Conservation (phyloP, 2,888 invertebrate genomes). For the Euplagia quadripunctaria region DNA sequence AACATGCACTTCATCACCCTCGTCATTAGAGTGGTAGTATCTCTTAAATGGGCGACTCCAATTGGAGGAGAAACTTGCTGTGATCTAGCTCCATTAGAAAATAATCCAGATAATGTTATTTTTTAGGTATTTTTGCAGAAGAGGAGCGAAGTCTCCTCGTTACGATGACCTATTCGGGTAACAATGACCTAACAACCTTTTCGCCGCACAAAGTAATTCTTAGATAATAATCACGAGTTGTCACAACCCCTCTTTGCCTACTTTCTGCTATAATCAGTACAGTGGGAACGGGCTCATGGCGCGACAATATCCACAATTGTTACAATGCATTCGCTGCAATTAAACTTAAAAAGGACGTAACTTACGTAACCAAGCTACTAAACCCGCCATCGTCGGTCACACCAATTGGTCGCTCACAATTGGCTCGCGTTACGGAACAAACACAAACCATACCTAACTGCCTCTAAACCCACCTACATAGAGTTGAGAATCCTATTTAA, state of each 20-base stretch:
- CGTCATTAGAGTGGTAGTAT: too few relatives aligned
- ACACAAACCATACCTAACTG: constrained; percentile 3
- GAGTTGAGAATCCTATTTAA: constrained; percentile 46
- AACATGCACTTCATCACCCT: too few relatives aligned
- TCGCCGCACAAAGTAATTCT: background rate
- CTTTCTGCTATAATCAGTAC: constrained; percentile 15
- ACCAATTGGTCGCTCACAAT: constrained; percentile 14
- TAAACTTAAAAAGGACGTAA: constrained; percentile 52
- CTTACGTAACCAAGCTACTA: constrained; percentile 35
- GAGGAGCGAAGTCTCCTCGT: too few relatives aligned
- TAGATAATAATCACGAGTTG: background rate
- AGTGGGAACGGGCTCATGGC: constrained; percentile 23
- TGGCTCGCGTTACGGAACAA: constrained; percentile 29
- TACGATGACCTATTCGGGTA: too few relatives aligned
- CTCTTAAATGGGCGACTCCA: too few relatives aligned
- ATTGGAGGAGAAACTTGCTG: too few relatives aligned
- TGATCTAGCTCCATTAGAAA: too few relatives aligned
- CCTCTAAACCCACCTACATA: constrained; percentile 31
- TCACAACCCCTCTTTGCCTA: background rate
- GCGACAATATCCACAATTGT: constrained; percentile 19
- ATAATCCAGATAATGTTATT: too few relatives aligned
- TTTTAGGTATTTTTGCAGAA: too few relatives aligned
- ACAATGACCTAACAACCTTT: background rate
- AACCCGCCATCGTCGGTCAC: constrained; percentile 7
- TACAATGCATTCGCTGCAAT: constrained; percentile 49